phyloP scores from a whole-genome alignment of 1,140 invertebrate genomes.

The Drosophila sturtevanti region DNA sequence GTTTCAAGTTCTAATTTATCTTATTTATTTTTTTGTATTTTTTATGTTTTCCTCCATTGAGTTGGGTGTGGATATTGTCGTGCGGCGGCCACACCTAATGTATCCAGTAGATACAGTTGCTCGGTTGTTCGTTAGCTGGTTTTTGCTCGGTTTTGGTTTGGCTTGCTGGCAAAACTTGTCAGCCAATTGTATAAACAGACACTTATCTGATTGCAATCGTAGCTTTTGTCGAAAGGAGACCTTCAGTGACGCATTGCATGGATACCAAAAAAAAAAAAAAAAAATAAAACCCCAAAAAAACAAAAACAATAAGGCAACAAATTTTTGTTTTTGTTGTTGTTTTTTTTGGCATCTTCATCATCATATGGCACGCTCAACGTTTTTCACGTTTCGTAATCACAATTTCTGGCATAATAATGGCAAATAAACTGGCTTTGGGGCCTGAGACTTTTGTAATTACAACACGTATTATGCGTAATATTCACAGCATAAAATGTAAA shows the following conservation, averaged over 20 bases:
- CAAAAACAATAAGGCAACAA: no score
- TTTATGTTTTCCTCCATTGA: no score
- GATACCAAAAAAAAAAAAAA: conserved; percentile 1
- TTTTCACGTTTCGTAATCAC: conserved; percentile 72
- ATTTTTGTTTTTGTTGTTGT: not conserved
- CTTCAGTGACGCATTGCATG: conserved; percentile 33
- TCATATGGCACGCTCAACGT: conserved; percentile 32
- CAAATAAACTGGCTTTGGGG: conserved; percentile 28
- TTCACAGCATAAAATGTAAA: conserved; percentile 73
- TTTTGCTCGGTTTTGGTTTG: no score
- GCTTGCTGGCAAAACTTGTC: conserved; percentile 55
- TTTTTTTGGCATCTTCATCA: conserved; percentile 10
- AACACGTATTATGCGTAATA: conserved; percentile 78
- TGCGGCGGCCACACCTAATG: conserved; percentile 61
- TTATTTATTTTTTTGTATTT: conserved; percentile 30
- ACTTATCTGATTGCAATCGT: conserved; percentile 58
- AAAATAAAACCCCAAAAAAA: no score
- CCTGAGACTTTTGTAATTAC: conserved; percentile 56
- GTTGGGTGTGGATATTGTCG: conserved; percentile 35
- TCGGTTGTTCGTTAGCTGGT: not conserved
- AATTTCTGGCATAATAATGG: conserved; percentile 73
- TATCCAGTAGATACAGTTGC: conserved; percentile 20
- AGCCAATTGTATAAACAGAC: conserved; percentile 58
- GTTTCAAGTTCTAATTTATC: conserved; percentile 79
- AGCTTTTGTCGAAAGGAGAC: conserved; percentile 11